Evolutionary conservation across 92 coral and sea anemone species (phyloP).

Genomic region (Isaurus tuberculatus): DNA sequence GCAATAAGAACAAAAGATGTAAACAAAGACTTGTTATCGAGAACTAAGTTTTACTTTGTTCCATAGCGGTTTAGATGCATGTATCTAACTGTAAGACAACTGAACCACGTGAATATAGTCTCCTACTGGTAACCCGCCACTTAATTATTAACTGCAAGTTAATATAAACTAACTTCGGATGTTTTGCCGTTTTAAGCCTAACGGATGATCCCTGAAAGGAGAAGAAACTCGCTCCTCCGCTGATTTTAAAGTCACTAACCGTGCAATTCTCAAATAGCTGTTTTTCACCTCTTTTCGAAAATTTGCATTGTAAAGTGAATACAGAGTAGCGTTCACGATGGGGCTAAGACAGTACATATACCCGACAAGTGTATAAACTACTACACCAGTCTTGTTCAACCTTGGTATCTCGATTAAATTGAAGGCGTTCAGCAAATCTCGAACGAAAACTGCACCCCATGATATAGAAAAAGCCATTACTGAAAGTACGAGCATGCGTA

Average conservation of each 20-base stretch:
- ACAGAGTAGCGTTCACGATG: constrained; percentile 16
- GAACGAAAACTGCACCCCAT: constrained; percentile 32
- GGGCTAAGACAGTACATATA: constrained; percentile 19
- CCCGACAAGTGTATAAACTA: not conserved
- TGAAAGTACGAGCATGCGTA: constrained; percentile 30
- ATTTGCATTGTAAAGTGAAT: constrained; percentile 41
- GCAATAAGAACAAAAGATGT: no score
- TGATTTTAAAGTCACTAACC: not conserved
- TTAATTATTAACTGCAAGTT: no score
- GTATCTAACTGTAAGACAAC: no score
- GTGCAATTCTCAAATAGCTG: not conserved
- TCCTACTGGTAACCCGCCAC: no score
- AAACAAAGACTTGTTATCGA: no score
- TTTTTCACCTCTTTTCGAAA: constrained; percentile 30
- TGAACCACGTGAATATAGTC: no score
- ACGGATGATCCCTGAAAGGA: not conserved
- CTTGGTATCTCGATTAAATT: not conserved
- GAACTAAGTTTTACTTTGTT: no score
- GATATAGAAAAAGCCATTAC: constrained; percentile 21
- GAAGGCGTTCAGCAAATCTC: constrained; percentile 27
- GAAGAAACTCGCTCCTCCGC: not conserved
- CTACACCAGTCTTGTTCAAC: not conserved
- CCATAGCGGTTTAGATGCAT: no score
- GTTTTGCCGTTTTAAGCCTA: not conserved
- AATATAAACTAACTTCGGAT: no score